Percentiles rank a stretch among this genome's conserved stretches.
Evolutionary conservation across 1,140 invertebrate genomes (phyloP).

Genomic region (Neotoxoptera formosana): DNA sequence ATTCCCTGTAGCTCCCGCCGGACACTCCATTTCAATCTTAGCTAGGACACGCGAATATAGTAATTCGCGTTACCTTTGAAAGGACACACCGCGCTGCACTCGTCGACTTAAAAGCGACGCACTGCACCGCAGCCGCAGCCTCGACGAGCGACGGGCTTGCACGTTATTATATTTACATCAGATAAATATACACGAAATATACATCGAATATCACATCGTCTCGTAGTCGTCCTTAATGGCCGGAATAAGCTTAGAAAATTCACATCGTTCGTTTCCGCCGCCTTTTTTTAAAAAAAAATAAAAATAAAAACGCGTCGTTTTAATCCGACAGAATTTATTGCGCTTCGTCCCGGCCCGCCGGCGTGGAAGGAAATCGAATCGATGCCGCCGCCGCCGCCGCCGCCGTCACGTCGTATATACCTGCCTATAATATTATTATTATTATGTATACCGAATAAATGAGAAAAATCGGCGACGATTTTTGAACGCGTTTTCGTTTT

Average conservation of each 20-base stretch:
- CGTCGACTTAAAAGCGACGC: neutral
- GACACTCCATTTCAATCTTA: neutral
- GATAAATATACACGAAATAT: neutral
- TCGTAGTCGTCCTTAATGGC: neutral
- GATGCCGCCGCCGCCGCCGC: neutral
- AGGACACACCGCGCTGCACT: neutral
- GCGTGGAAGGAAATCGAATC: neutral
- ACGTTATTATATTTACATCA: neutral
- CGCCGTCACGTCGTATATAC: neutral
- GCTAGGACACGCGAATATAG: neutral
- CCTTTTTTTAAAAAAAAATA: neutral
- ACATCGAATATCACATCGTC: neutral
- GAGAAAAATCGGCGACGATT: neutral
- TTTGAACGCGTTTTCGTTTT: neutral
- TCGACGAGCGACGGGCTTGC: neutral
- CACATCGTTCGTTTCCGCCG: neutral
- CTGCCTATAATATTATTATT: neutral
- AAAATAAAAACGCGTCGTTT: neutral
- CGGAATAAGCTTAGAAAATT: neutral
- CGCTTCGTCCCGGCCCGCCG: neutral
- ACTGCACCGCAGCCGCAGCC: neutral
- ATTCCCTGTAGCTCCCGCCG: rapidly evolving
- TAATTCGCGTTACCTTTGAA: neutral
- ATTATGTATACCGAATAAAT: neutral
- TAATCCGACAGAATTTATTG: conserved; percentile 8